These are phyloP conservation scores for Drosophila bifasciata DNA, from an alignment of 1,140 invertebrate genomes.

Conservation along the genomic window DNA sequence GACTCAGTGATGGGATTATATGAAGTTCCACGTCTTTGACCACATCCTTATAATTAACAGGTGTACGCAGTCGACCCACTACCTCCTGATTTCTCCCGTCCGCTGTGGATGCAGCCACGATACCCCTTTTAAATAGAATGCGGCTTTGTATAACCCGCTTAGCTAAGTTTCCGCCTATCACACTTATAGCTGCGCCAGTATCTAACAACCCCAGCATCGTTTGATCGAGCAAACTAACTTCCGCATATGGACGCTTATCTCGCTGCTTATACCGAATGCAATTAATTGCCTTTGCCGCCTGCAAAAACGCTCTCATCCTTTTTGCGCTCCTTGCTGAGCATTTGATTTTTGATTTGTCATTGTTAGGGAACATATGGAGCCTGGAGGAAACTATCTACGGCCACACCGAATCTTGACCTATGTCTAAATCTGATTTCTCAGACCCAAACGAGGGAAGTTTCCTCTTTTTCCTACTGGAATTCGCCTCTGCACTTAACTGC, in stretches of 20 bases:
- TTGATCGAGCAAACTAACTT: background rate
- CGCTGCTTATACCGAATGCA: background rate
- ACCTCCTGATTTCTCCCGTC: background rate
- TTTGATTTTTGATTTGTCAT: too few relatives aligned
- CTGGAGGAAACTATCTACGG: too few relatives aligned
- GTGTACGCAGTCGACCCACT: too few relatives aligned
- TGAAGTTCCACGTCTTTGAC: background rate
- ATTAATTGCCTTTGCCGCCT: background rate
- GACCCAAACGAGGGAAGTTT: too few relatives aligned
- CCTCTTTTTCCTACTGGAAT: too few relatives aligned
- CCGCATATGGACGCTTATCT: constrained; percentile 8
- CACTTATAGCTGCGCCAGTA: constrained; percentile 2
- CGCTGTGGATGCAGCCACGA: background rate
- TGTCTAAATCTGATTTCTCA: background rate
- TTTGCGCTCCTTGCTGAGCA: background rate
- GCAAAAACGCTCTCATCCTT: background rate
- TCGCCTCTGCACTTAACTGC: too few relatives aligned
- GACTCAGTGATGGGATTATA: too few relatives aligned
- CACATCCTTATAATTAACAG: background rate
- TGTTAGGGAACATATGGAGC: too few relatives aligned
- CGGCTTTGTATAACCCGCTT: too few relatives aligned
- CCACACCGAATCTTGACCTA: too few relatives aligned
- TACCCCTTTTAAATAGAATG: too few relatives aligned
- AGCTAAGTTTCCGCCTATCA: constrained; percentile 1
- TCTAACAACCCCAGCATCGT: background rate